phyloP scores from a whole-genome alignment of 2,888 invertebrate species.

The Pristionchus fissidentatus region DNA sequence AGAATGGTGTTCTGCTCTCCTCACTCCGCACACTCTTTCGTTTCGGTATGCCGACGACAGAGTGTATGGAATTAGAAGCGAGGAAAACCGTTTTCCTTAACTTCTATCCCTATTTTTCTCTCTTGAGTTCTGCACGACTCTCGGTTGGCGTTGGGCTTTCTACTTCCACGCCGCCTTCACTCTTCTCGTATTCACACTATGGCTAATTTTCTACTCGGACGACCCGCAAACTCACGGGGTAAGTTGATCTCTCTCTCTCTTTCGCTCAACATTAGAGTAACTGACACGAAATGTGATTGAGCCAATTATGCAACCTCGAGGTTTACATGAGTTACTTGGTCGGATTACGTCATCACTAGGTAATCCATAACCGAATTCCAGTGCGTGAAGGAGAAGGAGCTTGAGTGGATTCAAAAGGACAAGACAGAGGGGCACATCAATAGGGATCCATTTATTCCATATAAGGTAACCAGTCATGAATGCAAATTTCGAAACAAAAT shows the following conservation, averaged over 20 bases:
- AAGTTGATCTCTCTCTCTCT: neutral
- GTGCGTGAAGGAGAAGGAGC: conserved; percentile 15
- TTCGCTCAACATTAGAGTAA: too few relatives aligned
- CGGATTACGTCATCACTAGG: neutral
- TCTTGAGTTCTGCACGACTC: conserved; percentile 57
- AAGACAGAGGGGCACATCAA: conserved; percentile 44
- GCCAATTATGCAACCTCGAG: neutral
- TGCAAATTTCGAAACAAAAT: too few relatives aligned
- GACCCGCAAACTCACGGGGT: conserved; percentile 41
- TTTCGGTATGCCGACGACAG: too few relatives aligned
- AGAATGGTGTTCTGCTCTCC: too few relatives aligned
- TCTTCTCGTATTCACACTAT: conserved; percentile 51
- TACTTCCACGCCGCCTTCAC: conserved; percentile 32
- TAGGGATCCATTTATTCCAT: conserved; percentile 37
- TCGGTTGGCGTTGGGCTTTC: conserved; percentile 61
- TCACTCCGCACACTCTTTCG: too few relatives aligned
- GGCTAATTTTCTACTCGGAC: conserved; percentile 48
- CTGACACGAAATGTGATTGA: neutral
- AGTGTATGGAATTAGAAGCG: too few relatives aligned
- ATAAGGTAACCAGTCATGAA: neutral
- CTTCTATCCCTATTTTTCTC: neutral
- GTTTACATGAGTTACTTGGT: neutral
- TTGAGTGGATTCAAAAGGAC: conserved; percentile 31
- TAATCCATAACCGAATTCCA: neutral
- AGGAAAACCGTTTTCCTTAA: too few relatives aligned